Evolutionary conservation across 2,797 vertebrate species (phyloP).

Genomic region (Anguilla anguilla): DNA sequence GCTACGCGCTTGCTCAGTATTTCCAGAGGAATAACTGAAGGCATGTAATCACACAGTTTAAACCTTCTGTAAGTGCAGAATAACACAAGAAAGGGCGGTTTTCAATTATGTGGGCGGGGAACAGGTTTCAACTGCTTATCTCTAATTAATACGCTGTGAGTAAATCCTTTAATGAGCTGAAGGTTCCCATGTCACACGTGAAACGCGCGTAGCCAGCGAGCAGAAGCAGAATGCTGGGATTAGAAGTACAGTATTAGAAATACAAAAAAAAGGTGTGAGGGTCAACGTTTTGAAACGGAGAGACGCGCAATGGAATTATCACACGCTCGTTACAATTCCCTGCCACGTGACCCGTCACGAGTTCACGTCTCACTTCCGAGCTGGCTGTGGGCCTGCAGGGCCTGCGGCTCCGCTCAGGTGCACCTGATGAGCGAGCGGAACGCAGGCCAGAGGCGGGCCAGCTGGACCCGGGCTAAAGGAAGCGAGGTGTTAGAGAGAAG

Average conservation of each 20-base stretch:
- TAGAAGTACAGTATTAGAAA: not conserved
- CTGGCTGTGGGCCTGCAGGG: not conserved
- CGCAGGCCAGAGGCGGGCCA: not conserved
- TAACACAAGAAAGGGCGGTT: not conserved
- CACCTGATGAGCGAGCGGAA: not conserved
- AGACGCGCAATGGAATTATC: not conserved
- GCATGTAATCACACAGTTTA: not conserved
- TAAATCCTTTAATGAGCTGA: not conserved
- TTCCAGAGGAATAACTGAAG: not conserved
- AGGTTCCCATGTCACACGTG: not conserved
- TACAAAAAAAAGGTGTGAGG: not conserved
- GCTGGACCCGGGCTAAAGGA: not conserved
- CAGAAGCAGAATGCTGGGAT: not conserved
- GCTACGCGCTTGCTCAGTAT: not conserved
- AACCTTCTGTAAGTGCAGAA: not conserved
- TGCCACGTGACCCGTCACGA: not conserved
- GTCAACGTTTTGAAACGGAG: not conserved
- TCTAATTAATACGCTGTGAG: not conserved
- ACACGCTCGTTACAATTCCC: not conserved
- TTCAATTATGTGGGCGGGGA: not conserved
- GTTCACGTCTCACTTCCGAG: no score
- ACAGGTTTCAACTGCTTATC: not conserved
- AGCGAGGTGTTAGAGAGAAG: not conserved
- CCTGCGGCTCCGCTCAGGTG: not conserved
- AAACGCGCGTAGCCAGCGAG: not conserved